A percentile compares a stretch with the other conserved stretches of the same genome.
Evolutionary conservation across 1,140 invertebrate species (phyloP).

Genomic region (Dreissena rostriformis): DNA sequence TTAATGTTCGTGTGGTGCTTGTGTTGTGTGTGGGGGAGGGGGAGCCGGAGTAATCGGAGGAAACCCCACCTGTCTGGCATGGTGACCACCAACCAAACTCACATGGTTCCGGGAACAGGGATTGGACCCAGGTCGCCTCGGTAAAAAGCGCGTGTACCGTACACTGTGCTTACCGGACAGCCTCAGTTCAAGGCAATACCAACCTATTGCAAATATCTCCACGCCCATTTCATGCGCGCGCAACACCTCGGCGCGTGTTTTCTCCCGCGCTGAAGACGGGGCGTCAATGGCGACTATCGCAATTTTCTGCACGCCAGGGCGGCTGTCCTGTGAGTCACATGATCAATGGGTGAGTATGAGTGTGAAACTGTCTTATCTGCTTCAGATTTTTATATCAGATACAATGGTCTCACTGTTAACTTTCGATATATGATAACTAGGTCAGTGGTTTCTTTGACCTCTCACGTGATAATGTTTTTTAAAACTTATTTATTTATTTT

Average conservation of each 20-base stretch:
- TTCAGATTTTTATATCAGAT: not conserved
- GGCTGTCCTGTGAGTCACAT: slow-evolving; percentile 29
- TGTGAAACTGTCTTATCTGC: not conserved
- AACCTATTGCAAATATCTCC: slow-evolving; percentile 61
- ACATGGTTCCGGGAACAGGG: too few species aligned
- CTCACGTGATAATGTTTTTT: not conserved
- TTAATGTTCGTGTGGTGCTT: too few species aligned
- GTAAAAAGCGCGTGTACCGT: too few species aligned
- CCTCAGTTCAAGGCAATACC: not conserved
- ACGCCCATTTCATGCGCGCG: slow-evolving; percentile 43
- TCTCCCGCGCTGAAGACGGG: slow-evolving; percentile 36
- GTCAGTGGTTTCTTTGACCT: not conserved
- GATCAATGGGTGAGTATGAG: not conserved
- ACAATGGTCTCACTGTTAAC: not conserved
- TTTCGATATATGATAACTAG: not conserved
- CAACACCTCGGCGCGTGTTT: slow-evolving; percentile 54
- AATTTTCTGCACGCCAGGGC: slow-evolving; percentile 66
- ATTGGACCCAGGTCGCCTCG: too few species aligned
- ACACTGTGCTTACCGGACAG: too few species aligned
- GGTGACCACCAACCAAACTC: too few species aligned
- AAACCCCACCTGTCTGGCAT: too few species aligned
- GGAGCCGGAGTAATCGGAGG: too few species aligned
- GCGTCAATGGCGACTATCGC: slow-evolving; percentile 61
- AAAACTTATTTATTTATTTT: not conserved
- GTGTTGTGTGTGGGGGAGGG: too few species aligned